A percentile compares a stretch with the other conserved stretches of the same genome.
phyloP scores from a whole-genome alignment of 1,140 invertebrate genomes.

The Dendrolimus kikuchii region DNA sequence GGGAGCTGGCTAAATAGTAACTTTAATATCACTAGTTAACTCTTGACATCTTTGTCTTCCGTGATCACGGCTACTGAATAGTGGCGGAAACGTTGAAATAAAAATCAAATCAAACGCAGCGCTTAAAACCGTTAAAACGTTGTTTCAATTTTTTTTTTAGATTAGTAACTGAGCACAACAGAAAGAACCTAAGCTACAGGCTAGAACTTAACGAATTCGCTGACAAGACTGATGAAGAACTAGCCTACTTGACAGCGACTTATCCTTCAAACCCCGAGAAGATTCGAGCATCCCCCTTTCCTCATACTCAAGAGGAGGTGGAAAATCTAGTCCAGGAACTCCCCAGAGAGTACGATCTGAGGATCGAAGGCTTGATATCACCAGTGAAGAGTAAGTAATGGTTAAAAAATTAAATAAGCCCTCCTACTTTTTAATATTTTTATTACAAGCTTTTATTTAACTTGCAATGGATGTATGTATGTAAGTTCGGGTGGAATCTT shows the following conservation, averaged over 20 bases:
- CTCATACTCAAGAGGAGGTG: constrained; percentile 64
- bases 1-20: too few relatives aligned
- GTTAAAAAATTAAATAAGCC: too few relatives aligned
- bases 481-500: too few relatives aligned
- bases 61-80: too few relatives aligned
- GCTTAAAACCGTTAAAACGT: too few relatives aligned
- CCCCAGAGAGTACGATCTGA: constrained; percentile 87
- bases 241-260: constrained; percentile 23
- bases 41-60: too few relatives aligned
- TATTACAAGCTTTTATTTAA: too few relatives aligned
- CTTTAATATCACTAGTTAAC: too few relatives aligned
- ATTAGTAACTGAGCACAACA: constrained; percentile 29
- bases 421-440: too few relatives aligned
- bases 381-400: constrained; percentile 85
- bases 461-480: too few relatives aligned
- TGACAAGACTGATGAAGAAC: constrained; percentile 32
- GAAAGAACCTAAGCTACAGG: constrained; percentile 36
- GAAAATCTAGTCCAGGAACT: constrained; percentile 46
- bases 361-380: constrained; percentile 89
- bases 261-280: constrained; percentile 1
- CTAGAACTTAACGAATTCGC: constrained; percentile 42
- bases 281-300: constrained; percentile 73
- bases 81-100: too few relatives aligned
- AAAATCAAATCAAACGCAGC: too few relatives aligned
- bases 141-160: constrained; percentile 9